These are phyloP conservation scores for Anguilla megastoma DNA, from an alignment of 2,797 vertebrate genomes.

Conservation along the genomic window DNA sequence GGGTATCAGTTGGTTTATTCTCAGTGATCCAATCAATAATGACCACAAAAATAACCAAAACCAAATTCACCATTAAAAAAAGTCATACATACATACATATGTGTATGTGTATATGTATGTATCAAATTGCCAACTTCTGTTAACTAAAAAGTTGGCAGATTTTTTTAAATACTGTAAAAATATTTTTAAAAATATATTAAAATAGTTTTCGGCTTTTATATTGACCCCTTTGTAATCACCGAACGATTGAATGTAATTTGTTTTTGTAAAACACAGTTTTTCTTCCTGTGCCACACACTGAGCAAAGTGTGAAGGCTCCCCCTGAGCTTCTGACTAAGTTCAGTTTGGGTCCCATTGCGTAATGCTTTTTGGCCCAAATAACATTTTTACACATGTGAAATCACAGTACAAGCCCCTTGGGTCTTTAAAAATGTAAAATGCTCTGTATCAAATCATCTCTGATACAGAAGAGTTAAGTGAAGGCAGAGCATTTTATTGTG, in stretches of 20 bases:
- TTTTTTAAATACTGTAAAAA: neutral
- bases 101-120: neutral
- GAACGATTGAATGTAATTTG: neutral
- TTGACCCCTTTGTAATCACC: neutral
- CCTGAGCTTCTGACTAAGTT: neutral
- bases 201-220: neutral
- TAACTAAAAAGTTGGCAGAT: neutral
- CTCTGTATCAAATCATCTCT: neutral
- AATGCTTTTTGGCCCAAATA: neutral
- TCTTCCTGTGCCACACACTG: neutral
- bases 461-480: neutral
- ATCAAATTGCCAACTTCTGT: neutral
- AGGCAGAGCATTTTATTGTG: neutral
- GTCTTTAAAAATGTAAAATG: neutral
- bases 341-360: neutral
- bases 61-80: neutral
- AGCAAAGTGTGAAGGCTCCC: neutral
- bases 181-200: neutral
- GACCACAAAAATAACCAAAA: constrained; percentile 2
- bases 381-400: neutral
- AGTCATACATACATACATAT: neutral
- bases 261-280: neutral
- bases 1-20: constrained; percentile 29
- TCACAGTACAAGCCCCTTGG: neutral
- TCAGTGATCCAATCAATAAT: neutral